phyloP scores from a whole-genome alignment of 2,888 invertebrate genomes.

The Aporophyla nigra region DNA sequence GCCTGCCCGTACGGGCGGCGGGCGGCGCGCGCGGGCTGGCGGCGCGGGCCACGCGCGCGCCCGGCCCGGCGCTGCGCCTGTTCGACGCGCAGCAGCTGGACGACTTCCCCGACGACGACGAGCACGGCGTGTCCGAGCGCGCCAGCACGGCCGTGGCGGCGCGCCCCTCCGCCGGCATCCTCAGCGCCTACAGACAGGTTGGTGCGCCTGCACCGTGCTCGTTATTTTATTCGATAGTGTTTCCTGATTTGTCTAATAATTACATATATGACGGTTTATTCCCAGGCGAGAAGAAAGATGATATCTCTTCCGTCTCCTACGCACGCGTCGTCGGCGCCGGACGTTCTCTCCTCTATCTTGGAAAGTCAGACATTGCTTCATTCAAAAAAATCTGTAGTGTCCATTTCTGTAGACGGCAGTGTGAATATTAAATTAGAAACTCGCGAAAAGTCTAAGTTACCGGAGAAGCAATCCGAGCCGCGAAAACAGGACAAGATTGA shows the following conservation, averaged over 20 bases:
- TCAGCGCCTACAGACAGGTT: conserved; percentile 86
- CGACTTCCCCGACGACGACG: conserved; percentile 91
- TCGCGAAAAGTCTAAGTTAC: conserved; percentile 31
- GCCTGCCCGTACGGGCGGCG: too few relatives aligned
- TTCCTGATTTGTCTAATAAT: not conserved
- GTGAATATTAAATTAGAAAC: conserved; percentile 88
- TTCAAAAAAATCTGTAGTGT: conserved; percentile 91
- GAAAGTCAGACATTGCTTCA: conserved; percentile 93
- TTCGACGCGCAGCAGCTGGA: conserved; percentile 93
- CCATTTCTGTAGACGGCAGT: conserved; percentile 92
- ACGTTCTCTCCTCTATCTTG: conserved; percentile 93
- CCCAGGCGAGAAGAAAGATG: conserved; percentile 88
- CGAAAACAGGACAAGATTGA: conserved; percentile 71
- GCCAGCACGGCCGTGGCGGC: conserved; percentile 83
- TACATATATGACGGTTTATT: conserved; percentile 26
- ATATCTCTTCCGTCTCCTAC: conserved; percentile 83
- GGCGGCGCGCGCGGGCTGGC: conserved; percentile 48
- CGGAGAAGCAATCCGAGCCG: conserved; percentile 31
- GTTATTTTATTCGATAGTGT: too few relatives aligned
- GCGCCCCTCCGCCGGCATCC: conserved; percentile 84
- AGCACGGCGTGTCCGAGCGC: conserved; percentile 73
- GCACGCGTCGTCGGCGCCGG: conserved; percentile 87
- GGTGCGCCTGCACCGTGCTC: not conserved
- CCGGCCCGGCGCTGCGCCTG: conserved; percentile 83
- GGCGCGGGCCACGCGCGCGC: conserved; percentile 71